A percentile compares a stretch with the other conserved stretches of the same genome.
phyloP scores from a whole-genome alignment of 2,113 vertebrate species.

The Sebastes schlegelii region DNA sequence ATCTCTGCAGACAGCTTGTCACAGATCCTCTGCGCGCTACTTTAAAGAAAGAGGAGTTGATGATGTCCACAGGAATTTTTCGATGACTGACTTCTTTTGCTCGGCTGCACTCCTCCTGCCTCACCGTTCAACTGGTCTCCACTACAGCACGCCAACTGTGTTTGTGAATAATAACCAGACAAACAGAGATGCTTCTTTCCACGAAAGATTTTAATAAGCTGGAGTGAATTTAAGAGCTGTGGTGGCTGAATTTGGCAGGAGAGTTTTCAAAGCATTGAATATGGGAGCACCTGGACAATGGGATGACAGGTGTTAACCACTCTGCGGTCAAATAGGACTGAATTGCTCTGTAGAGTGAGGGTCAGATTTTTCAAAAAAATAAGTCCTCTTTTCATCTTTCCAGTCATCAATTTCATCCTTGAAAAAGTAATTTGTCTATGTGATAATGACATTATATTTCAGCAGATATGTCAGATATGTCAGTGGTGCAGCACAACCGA shows the following conservation, averaged over 20 bases:
- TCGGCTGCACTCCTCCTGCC: too few species aligned
- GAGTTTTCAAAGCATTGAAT: not conserved
- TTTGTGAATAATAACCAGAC: not conserved
- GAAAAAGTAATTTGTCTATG: conserved; percentile 4
- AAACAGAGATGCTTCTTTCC: not conserved
- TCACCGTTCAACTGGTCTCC: not conserved
- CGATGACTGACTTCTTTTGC: too few species aligned
- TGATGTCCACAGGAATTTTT: not conserved
- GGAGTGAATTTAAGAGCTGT: not conserved
- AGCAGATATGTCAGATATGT: conserved; percentile 4
- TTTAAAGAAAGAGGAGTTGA: not conserved
- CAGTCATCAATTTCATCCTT: not conserved
- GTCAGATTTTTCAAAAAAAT: not conserved
- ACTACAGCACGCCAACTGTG: not conserved
- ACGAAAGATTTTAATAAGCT: not conserved
- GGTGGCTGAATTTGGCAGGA: not conserved
- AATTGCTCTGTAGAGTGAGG: not conserved
- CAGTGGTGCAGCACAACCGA: conserved; percentile 7
- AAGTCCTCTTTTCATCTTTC: not conserved
- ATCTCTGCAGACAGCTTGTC: not conserved
- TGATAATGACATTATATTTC: conserved; percentile 15
- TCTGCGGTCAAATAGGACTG: conserved; percentile 8
- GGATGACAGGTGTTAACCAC: not conserved
- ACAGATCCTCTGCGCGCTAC: not conserved
- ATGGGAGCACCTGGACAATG: not conserved